phyloP scores from a whole-genome alignment of 2,113 vertebrate species.

The Phocoena phocoena region DNA sequence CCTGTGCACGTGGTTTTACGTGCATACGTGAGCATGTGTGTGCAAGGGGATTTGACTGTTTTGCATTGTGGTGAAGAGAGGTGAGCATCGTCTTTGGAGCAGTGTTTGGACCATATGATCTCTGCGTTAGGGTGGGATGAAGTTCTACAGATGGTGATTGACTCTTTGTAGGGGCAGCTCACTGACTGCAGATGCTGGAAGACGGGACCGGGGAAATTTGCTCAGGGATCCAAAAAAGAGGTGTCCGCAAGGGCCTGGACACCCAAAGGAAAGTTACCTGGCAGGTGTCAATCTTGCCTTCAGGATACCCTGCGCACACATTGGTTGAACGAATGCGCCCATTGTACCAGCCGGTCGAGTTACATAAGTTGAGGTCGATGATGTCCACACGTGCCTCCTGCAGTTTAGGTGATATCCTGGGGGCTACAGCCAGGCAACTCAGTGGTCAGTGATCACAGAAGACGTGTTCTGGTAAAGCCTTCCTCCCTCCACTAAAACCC shows the following conservation, averaged over 20 bases:
- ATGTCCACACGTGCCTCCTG: constrained; percentile 68
- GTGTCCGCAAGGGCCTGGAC: background rate
- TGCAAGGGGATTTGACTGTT: background rate
- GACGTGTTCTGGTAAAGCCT: rapidly evolving
- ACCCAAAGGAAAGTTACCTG: constrained; percentile 63
- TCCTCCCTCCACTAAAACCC: background rate
- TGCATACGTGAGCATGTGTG: rapidly evolving
- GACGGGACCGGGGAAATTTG: background rate
- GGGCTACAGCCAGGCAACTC: constrained; percentile 7
- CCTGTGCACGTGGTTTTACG: background rate
- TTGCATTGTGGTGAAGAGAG: background rate
- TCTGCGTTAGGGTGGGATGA: background rate
- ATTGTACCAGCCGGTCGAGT: constrained; percentile 77
- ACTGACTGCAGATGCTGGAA: background rate
- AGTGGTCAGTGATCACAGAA: background rate
- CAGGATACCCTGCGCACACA: constrained; percentile 74
- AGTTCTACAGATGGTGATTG: background rate
- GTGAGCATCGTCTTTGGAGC: background rate
- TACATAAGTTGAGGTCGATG: constrained; percentile 61
- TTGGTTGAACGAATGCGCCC: constrained; percentile 61
- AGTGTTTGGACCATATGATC: background rate
- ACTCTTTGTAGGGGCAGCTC: background rate
- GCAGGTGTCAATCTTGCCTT: constrained; percentile 77
- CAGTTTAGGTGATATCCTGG: constrained; percentile 15
- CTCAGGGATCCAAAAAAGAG: background rate